Percentiles rank a stretch among this genome's conserved stretches.
These are phyloP conservation scores for Cephus pygmeus DNA, from an alignment of 2,888 invertebrate genomes.

Conservation along the genomic window DNA sequence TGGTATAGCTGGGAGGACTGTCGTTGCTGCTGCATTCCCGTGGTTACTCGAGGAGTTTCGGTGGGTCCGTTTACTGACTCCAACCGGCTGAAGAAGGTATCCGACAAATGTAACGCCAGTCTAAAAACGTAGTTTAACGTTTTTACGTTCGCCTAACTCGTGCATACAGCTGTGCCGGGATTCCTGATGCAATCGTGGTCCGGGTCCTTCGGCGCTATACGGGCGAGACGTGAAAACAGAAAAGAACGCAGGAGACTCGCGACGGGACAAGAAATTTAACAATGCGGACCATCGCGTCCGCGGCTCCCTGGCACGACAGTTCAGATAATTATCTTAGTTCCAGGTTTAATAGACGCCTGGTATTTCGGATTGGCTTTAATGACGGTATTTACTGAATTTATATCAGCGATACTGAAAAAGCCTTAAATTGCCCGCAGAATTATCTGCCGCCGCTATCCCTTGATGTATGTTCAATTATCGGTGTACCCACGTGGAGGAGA, in stretches of 20 bases:
- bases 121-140: conserved; percentile 50
- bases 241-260: conserved; percentile 18
- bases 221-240: conserved; percentile 9
- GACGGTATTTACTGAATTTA: conserved; percentile 64
- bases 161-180: conserved; percentile 42
- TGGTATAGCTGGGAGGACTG: neutral
- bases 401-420: conserved; percentile 39
- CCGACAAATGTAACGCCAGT: conserved; percentile 55
- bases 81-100: conserved; percentile 36
- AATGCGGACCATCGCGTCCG: conserved; percentile 44
- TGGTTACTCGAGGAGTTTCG: neutral
- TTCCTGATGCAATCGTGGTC: conserved; percentile 32
- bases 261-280: conserved; percentile 46
- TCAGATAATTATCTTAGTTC: conserved; percentile 62
- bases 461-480: conserved; percentile 56
- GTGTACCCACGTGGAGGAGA: conserved; percentile 21
- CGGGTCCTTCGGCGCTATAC: neutral
- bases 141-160: conserved; percentile 38
- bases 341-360: conserved; percentile 63
- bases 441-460: conserved; percentile 38
- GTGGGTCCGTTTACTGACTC: neutral
- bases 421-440: conserved; percentile 51
- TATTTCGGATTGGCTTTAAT: conserved; percentile 63
- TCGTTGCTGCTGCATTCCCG: neutral
- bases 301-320: conserved; percentile 28